These are phyloP conservation scores for Channa striata DNA, from an alignment of 2,797 vertebrate species.

Conservation along the genomic window DNA sequence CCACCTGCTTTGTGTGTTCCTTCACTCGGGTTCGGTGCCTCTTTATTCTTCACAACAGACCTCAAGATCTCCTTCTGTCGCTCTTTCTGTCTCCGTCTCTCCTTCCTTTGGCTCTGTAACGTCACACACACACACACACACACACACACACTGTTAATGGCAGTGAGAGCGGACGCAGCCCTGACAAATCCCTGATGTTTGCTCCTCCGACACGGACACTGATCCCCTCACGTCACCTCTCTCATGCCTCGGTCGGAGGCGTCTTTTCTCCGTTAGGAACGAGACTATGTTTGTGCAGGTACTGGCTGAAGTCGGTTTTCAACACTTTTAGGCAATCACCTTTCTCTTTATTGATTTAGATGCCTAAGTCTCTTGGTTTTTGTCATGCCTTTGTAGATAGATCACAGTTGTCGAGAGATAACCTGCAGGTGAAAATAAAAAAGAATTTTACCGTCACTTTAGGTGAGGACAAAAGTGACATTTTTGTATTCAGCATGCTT, in stretches of 20 bases:
- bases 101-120: slow-evolving; percentile 34
- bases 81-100: slow-evolving; percentile 24
- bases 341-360: slow-evolving; percentile 85
- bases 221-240: slow-evolving; percentile 38
- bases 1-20: slow-evolving; percentile 35
- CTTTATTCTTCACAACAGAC: slow-evolving; percentile 71
- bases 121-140: slow-evolving; percentile 43
- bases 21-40: slow-evolving; percentile 67
- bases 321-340: slow-evolving; percentile 81
- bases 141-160: slow-evolving; percentile 20
- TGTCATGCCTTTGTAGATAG: slow-evolving; percentile 81
- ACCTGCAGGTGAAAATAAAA: slow-evolving; percentile 67
- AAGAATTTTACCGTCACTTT: slow-evolving; percentile 72
- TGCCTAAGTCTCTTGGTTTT: slow-evolving; percentile 80
- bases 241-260: slow-evolving; percentile 53
- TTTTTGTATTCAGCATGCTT: slow-evolving; percentile 87
- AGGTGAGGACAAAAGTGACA: slow-evolving; percentile 64
- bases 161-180: slow-evolving; percentile 32
- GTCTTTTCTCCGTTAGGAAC: slow-evolving; percentile 67
- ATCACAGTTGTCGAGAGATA: slow-evolving; percentile 58
- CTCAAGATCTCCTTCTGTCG: slow-evolving; percentile 62
- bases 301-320: slow-evolving; percentile 63
- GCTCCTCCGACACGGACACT: slow-evolving; percentile 28
- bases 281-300: slow-evolving; percentile 64
- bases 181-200: slow-evolving; percentile 32